Base-by-base conservation (phyloP, 2,888 invertebrate genomes). In the Piscicola geometra region DNA sequence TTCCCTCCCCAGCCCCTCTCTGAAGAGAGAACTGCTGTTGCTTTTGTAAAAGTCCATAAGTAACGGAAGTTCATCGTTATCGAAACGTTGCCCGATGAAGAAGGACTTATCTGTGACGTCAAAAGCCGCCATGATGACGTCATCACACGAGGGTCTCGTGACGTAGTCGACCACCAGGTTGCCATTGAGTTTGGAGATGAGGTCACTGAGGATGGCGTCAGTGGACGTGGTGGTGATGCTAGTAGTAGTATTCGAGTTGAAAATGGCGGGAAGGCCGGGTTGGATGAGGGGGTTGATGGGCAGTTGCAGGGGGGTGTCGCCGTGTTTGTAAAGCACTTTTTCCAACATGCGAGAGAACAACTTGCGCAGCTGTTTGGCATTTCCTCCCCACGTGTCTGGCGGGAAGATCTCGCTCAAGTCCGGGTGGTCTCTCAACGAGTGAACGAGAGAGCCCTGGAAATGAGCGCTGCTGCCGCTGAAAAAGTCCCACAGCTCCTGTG, bases 351-450 rank as follows among this genome's bases (percentile, higher is more conserved):
- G 28, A 12, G 47, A 50, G 47, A 75, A 12, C 0, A 75, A n/a
- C n/a, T 35, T 32, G 28, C 68, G 33, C 25, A 75, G 47, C 2
- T 25, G 21, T 18, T 15, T 21, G 18, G 41, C 50, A 15, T 66
- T 66, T 25, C 67, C 76, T 18, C 76, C 76, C 70, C 70, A 76
- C 66, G 33, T 52, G 32, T 50, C 69, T 3, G 35, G 18, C 1
- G 60, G 36, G n/a, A 76, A 36, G 9, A 25, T 3, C 0, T 33
- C 41, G 21, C 0, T 32, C n/a, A 25, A 50, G 30, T 71, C 33
- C 1, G 76, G 76, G 47, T 72, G 70, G 71, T 76, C 76, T 2
- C 56, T 12, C 1, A 76, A 12, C 41, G 41, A 32, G 66, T 71
- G 71, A 21, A 76, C 41, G 18, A 21, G 1, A n/a, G 64, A 21